Conservation (phyloP, 2,113 vertebrate genomes). For the Perognathus longimembris region DNA sequence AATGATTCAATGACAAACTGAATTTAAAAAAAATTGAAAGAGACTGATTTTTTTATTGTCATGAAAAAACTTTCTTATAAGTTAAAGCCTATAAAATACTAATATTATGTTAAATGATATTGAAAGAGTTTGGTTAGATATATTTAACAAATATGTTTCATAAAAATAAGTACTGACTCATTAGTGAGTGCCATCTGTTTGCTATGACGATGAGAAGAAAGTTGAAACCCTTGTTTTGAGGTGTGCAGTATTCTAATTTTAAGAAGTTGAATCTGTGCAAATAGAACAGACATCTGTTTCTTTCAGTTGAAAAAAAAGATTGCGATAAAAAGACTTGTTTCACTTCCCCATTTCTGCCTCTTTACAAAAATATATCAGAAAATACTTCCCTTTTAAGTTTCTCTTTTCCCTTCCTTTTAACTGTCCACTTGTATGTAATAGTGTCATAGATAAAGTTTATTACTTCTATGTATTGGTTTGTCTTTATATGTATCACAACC, state of each 20-base stretch:
- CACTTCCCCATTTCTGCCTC: constrained; percentile 63
- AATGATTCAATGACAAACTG: not conserved
- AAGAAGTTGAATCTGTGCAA: constrained; percentile 7
- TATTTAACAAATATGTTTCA: not conserved
- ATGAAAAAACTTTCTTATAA: constrained; percentile 26
- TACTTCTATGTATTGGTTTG: not conserved
- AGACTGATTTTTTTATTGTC: not conserved
- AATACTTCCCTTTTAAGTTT: constrained; percentile 59
- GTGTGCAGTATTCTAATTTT: not conserved
- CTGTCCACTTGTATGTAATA: not conserved
- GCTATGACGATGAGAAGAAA: not conserved
- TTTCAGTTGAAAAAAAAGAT: not conserved
- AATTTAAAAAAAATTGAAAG: constrained; percentile 42
- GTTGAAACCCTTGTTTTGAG: not conserved
- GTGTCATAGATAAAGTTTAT: not conserved
- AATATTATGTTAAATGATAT: not conserved
- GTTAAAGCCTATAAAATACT: not conserved
- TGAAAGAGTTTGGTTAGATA: constrained; percentile 37
- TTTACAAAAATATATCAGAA: constrained; percentile 16
- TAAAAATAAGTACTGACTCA: not conserved
- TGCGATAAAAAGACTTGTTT: not conserved
- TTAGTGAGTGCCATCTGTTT: not conserved
- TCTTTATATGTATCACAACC: not conserved
- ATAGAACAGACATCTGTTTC: not conserved
- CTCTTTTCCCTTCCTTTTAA: not conserved